Percentiles rank a stretch among this genome's conserved stretches.
Evolutionary conservation across 2,888 invertebrate genomes (phyloP).

Genomic region (Cyclophora albipunctata): DNA sequence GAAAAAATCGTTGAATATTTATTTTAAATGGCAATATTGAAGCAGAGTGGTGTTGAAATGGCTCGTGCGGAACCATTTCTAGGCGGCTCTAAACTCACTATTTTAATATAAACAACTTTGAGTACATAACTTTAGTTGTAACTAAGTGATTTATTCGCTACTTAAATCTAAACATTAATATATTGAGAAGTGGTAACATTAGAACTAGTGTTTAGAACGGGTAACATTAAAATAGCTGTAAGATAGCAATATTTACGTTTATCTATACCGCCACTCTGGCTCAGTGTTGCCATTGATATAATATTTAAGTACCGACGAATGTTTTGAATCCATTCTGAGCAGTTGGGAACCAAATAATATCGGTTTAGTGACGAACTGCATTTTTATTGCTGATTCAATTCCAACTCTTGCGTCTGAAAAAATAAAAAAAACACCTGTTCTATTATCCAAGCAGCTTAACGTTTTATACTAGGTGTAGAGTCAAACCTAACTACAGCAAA

Average conservation of each 20-base stretch:
- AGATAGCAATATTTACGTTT: constrained; percentile 1
- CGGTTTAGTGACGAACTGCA: background rate
- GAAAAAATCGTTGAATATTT: background rate
- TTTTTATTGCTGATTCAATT: background rate
- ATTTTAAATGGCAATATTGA: constrained; percentile 2
- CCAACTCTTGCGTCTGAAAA: background rate
- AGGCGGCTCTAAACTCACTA: constrained; percentile 11
- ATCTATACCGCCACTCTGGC: no score
- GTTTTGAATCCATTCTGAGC: no score
- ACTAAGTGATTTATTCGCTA: background rate
- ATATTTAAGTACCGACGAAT: no score
- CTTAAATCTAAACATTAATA: constrained; percentile 8
- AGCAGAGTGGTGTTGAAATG: constrained; percentile 12
- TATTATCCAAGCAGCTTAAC: no score
- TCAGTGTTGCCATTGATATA: no score
- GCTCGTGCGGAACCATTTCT: constrained; percentile 9
- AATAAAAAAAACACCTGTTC: no score
- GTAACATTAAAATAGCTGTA: background rate
- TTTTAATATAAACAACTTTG: background rate
- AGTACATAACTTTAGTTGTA: background rate
- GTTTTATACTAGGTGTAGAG: no score
- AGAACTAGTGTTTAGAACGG: constrained; percentile 2
- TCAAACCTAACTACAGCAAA: no score
- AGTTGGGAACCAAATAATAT: no score
- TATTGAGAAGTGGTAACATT: constrained; percentile 18